These are phyloP conservation scores for Brachypodius melanocephalos DNA, from an alignment of 2,113 vertebrate species.

Conservation along the genomic window DNA sequence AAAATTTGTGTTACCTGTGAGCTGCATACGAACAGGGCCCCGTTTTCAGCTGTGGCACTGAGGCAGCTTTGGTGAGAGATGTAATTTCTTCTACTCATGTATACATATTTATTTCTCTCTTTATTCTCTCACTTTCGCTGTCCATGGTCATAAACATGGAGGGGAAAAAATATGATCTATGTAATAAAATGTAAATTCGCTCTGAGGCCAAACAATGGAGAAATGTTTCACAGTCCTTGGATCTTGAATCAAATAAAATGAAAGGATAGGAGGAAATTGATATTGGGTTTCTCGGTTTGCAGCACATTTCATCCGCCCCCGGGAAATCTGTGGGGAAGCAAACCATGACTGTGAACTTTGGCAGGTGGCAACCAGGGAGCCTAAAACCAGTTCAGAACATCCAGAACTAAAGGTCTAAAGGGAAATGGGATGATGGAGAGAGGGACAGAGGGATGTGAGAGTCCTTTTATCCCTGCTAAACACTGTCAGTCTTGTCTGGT, in stretches of 20 bases:
- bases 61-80: neutral
- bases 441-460: fast-evolving
- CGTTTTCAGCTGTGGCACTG: neutral
- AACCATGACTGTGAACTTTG: fast-evolving
- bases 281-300: neutral
- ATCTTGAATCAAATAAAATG: neutral
- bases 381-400: neutral
- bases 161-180: neutral
- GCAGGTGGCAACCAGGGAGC: too few relatives aligned
- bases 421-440: neutral
- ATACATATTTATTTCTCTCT: neutral
- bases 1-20: neutral
- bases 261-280: neutral
- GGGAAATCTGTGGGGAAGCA: neutral
- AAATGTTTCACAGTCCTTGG: slow-evolving; percentile 3
- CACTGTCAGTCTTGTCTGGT: fast-evolving
- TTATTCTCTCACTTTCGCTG: neutral
- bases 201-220: neutral
- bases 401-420: neutral
- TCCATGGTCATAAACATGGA: neutral
- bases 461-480: neutral
- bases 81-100: neutral
- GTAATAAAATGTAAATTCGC: slow-evolving; percentile 23
- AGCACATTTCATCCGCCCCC: neutral
- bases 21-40: neutral